These are phyloP conservation scores for Saguinus midas DNA, from an alignment of 2,113 vertebrate genomes.

Conservation along the genomic window DNA sequence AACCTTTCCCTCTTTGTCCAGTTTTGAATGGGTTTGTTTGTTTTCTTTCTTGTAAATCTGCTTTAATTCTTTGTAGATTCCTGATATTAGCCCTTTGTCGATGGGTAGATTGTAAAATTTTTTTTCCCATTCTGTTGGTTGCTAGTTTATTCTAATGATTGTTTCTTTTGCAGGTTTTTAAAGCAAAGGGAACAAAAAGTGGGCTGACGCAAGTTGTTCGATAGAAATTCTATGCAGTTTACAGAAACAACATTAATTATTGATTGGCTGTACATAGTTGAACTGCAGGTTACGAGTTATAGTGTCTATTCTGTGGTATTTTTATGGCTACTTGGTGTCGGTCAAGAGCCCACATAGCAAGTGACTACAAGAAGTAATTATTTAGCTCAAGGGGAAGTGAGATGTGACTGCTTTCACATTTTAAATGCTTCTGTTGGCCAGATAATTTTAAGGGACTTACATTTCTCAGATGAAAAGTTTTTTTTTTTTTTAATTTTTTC, in stretches of 20 bases:
- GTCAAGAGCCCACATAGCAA: background rate
- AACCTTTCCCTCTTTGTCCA: too few relatives aligned
- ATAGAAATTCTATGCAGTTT: background rate
- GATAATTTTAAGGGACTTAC: background rate
- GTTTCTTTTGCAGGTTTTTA: background rate
- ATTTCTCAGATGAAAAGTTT: background rate
- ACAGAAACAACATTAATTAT: background rate
- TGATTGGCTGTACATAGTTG: background rate
- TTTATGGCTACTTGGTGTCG: background rate
- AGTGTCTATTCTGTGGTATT: background rate
- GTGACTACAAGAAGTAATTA: background rate
- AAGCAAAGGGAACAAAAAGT: background rate
- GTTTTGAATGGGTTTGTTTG: too few relatives aligned
- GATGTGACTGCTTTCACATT: background rate
- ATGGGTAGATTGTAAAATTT: too few relatives aligned
- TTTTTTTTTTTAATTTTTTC: background rate
- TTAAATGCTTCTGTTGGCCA: background rate
- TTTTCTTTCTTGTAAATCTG: too few relatives aligned
- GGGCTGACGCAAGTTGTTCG: background rate
- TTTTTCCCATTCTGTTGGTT: too few relatives aligned
- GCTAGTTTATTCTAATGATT: too few relatives aligned
- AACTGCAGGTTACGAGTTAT: background rate
- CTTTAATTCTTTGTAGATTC: too few relatives aligned
- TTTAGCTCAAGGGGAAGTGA: background rate
- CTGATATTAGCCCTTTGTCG: too few relatives aligned